Percentiles rank a stretch among this genome's conserved stretches.
Conservation (phyloP, 2,888 invertebrate species). For the Orgyia antiqua region DNA sequence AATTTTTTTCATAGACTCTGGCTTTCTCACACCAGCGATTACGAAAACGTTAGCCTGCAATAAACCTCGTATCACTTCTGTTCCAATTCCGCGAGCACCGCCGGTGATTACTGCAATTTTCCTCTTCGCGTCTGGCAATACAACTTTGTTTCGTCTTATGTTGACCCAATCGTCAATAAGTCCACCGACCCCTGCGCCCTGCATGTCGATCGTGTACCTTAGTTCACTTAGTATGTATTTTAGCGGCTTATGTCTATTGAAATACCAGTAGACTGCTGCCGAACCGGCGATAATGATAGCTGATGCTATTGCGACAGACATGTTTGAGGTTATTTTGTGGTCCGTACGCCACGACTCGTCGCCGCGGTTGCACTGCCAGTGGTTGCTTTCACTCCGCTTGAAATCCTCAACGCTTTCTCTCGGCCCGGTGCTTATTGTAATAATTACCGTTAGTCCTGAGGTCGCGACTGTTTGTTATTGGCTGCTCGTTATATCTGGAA, state of each 20-base stretch:
- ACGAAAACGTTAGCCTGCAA: conserved; percentile 87
- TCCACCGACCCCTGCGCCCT: conserved; percentile 77
- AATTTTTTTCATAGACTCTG: conserved; percentile 65
- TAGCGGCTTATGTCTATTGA: conserved; percentile 75
- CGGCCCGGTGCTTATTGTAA: conserved; percentile 47
- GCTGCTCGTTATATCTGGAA: conserved; percentile 23
- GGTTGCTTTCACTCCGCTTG: conserved; percentile 64
- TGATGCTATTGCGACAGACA: conserved; percentile 49
- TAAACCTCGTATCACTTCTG: conserved; percentile 85
- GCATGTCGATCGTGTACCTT: conserved; percentile 75
- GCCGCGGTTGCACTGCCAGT: conserved; percentile 48
- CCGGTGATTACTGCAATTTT: conserved; percentile 91
- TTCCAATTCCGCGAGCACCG: conserved; percentile 91
- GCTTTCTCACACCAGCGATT: conserved; percentile 84
- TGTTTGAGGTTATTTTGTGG: conserved; percentile 57
- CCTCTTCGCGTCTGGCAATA: conserved; percentile 80
- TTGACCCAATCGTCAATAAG: conserved; percentile 79
- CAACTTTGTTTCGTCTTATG: conserved; percentile 77
- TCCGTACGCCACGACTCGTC: conserved; percentile 50
- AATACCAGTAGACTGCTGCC: conserved; percentile 58
- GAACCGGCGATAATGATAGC: conserved; percentile 43
- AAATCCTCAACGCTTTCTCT: conserved; percentile 71
- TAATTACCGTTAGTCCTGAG: conserved; percentile 64
- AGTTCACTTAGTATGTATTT: conserved; percentile 72
- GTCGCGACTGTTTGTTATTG: conserved; percentile 24